Conservation (phyloP, 2,888 invertebrate species). For the Argyresthia albistria region DNA sequence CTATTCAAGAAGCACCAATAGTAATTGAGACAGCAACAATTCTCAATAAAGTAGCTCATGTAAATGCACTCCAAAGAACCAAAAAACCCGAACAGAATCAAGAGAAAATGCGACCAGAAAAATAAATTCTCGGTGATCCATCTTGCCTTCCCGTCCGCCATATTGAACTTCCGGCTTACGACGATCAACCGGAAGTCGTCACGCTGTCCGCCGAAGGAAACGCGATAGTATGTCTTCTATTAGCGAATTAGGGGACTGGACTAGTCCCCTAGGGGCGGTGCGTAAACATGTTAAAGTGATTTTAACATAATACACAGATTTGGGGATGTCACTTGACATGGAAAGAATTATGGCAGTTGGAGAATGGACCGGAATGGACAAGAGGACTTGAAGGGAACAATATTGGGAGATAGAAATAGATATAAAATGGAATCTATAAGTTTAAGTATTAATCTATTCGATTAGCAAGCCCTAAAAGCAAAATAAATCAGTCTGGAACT, state of each 20-base stretch:
- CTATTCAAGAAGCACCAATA: too few species aligned
- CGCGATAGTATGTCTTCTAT: conserved; percentile 62
- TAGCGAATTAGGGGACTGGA: conserved; percentile 60
- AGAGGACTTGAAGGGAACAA: not conserved
- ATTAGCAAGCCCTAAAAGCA: too few species aligned
- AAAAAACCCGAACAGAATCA: not conserved
- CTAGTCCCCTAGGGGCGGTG: not conserved
- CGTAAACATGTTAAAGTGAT: conserved; percentile 25
- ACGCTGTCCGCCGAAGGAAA: conserved; percentile 44
- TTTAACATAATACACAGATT: conserved; percentile 30
- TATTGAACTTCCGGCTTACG: conserved; percentile 36
- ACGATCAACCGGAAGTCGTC: conserved; percentile 43
- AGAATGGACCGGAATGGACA: too few species aligned
- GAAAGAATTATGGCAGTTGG: not conserved
- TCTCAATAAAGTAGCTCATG: not conserved
- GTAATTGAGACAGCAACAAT: too few species aligned
- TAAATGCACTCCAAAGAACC: not conserved
- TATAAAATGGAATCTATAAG: too few species aligned
- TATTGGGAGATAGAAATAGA: not conserved
- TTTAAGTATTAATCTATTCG: too few species aligned
- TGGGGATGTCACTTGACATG: not conserved
- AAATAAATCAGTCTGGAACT: too few species aligned
- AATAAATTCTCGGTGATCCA: conserved; percentile 9
- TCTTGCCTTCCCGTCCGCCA: conserved; percentile 17
- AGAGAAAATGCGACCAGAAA: not conserved